Conservation (phyloP, 1,140 invertebrate species). For the Lasioglossum baleicum region DNA sequence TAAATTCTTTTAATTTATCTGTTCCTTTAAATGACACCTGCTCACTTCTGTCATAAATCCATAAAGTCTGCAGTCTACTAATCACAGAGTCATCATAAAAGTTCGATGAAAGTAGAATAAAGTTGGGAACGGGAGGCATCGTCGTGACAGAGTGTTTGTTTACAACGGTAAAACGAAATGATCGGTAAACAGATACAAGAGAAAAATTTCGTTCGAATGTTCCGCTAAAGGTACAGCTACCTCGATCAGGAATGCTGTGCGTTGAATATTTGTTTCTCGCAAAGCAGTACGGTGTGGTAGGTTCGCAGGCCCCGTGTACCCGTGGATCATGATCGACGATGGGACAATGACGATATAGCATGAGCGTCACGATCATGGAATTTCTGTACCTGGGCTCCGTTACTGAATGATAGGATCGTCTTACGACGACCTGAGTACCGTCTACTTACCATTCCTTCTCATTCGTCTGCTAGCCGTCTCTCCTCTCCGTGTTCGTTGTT, state of each 20-base stretch:
- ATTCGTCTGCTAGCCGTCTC: constrained; percentile 45
- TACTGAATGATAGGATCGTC: constrained; percentile 75
- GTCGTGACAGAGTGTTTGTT: background rate
- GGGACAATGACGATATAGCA: constrained; percentile 56
- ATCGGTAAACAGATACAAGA: background rate
- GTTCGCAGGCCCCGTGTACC: constrained; percentile 58
- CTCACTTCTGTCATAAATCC: no score
- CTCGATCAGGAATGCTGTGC: constrained; percentile 6
- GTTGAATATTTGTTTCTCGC: constrained; percentile 60
- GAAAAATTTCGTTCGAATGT: background rate
- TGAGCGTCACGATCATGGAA: constrained; percentile 73
- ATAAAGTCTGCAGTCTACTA: no score
- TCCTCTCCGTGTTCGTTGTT: constrained; percentile 36
- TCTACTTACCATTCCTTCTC: constrained; percentile 62
- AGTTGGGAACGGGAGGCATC: no score
- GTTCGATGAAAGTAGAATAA: no score
- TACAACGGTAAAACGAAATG: background rate
- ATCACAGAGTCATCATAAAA: no score
- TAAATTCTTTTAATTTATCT: no score
- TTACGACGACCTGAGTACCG: constrained; percentile 52
- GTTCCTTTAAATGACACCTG: no score
- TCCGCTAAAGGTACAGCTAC: background rate
- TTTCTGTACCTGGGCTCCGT: constrained; percentile 68
- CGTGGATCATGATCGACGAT: constrained; percentile 69
- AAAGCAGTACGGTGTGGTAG: constrained; percentile 58